A percentile compares a stretch with the other conserved stretches of the same genome.
These are phyloP conservation scores for Gulo gulo DNA, from an alignment of 2,113 vertebrate species.

Conservation along the genomic window DNA sequence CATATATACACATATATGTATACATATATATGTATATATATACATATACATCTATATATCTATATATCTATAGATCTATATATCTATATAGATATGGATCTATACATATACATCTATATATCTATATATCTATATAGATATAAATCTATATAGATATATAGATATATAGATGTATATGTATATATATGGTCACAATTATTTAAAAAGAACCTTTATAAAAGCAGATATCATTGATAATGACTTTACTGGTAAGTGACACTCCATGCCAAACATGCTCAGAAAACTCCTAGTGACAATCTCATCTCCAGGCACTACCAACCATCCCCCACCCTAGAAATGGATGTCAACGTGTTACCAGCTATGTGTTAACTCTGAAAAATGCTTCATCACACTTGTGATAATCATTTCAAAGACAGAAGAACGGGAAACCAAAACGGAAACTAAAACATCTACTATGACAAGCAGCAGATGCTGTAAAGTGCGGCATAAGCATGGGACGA, in stretches of 20 bases:
- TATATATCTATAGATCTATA: too few species aligned
- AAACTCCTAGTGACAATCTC: background rate
- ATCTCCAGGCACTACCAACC: background rate
- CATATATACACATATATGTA: too few species aligned
- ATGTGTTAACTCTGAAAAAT: conserved; percentile 30
- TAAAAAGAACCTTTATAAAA: background rate
- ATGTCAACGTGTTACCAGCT: background rate
- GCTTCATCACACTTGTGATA: conserved; percentile 3
- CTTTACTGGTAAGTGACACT: background rate
- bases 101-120: too few species aligned
- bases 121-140: too few species aligned
- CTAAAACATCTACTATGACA: background rate
- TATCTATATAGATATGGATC: too few species aligned
- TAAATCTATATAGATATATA: too few species aligned
- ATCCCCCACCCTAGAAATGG: rapidly evolving
- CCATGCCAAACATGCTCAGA: conserved; percentile 12
- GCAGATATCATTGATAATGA: background rate
- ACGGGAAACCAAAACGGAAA: background rate
- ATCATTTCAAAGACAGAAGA: background rate
- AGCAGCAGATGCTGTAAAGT: conserved; percentile 73
- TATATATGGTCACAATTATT: background rate
- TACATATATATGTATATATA: too few species aligned
- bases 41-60: too few species aligned
- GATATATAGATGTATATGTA: too few species aligned
- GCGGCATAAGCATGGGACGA: conserved; percentile 23